Evolutionary conservation across 2,113 vertebrate species (phyloP).

Genomic region (Odocoileus hemionus): DNA sequence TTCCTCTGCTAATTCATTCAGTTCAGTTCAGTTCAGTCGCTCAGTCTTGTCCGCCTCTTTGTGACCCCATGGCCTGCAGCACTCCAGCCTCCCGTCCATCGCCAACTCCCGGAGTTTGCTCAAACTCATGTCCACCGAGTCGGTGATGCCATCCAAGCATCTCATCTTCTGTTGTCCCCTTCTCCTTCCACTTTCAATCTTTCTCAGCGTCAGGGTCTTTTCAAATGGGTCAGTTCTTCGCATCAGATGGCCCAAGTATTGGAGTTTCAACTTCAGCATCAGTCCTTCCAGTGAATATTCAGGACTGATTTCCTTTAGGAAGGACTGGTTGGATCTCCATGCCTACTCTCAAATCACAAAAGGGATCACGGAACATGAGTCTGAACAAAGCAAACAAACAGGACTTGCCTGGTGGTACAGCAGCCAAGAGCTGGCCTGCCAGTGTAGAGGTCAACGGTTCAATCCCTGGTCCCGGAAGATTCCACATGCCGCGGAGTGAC

Average conservation of each 20-base stretch:
- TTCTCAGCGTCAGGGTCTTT: background rate
- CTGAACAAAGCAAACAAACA: background rate
- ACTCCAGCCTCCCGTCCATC: background rate
- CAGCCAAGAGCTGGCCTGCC: background rate
- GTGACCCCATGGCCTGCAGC: background rate
- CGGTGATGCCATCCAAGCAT: rapidly evolving
- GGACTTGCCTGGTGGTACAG: background rate
- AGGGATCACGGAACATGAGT: background rate
- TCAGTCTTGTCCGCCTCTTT: background rate
- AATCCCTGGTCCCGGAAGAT: background rate
- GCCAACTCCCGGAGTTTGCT: background rate
- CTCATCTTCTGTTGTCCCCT: background rate
- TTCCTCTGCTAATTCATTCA: background rate
- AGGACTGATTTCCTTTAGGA: background rate
- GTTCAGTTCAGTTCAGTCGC: background rate
- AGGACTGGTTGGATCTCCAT: background rate
- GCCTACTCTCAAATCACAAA: background rate
- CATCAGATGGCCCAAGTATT: background rate
- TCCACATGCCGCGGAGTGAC: background rate
- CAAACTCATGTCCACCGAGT: background rate
- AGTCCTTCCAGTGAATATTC: background rate
- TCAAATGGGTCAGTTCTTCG: background rate
- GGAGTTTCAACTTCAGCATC: background rate
- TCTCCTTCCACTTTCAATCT: background rate
- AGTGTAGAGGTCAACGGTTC: background rate